Evolutionary conservation across 2,888 invertebrate genomes (phyloP).

Genomic region (Blastobasis adustella): DNA sequence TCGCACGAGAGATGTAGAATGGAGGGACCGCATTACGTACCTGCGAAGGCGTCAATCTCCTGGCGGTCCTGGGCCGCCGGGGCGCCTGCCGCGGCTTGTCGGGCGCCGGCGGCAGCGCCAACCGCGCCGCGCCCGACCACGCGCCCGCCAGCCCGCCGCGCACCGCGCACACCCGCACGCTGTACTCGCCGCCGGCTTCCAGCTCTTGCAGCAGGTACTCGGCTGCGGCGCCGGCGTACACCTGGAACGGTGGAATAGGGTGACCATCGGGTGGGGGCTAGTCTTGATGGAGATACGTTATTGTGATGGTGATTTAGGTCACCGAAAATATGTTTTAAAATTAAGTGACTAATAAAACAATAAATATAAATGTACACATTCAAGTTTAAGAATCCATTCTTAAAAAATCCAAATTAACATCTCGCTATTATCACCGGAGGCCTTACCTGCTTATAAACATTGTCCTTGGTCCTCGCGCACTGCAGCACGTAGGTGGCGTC

Average conservation of each 20-base stretch:
- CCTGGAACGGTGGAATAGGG: conserved; percentile 53
- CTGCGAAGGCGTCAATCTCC: conserved; percentile 46
- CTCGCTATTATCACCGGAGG: too few relatives aligned
- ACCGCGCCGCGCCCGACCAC: conserved; percentile 79
- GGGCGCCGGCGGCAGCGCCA: conserved; percentile 52
- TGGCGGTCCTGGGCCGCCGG: conserved; percentile 75
- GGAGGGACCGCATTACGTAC: conserved; percentile 17
- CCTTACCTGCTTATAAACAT: conserved; percentile 47
- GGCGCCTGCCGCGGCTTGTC: conserved; percentile 75
- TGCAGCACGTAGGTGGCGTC: conserved; percentile 88
- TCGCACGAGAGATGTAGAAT: too few relatives aligned
- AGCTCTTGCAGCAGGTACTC: conserved; percentile 79
- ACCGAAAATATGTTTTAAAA: too few relatives aligned
- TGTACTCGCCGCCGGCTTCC: conserved; percentile 84
- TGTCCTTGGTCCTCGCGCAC: conserved; percentile 52
- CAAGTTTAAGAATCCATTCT: too few relatives aligned
- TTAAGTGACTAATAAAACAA: too few relatives aligned
- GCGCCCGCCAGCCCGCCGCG: conserved; percentile 81
- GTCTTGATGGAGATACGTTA: too few relatives aligned
- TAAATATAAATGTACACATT: too few relatives aligned
- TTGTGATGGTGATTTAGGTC: too few relatives aligned
- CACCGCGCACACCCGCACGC: conserved; percentile 85
- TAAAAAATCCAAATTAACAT: too few relatives aligned
- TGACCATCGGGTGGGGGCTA: too few relatives aligned
- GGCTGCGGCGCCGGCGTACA: conserved; percentile 79